phyloP scores from a whole-genome alignment of 2,797 vertebrate genomes.

The Sphenodon punctatus region DNA sequence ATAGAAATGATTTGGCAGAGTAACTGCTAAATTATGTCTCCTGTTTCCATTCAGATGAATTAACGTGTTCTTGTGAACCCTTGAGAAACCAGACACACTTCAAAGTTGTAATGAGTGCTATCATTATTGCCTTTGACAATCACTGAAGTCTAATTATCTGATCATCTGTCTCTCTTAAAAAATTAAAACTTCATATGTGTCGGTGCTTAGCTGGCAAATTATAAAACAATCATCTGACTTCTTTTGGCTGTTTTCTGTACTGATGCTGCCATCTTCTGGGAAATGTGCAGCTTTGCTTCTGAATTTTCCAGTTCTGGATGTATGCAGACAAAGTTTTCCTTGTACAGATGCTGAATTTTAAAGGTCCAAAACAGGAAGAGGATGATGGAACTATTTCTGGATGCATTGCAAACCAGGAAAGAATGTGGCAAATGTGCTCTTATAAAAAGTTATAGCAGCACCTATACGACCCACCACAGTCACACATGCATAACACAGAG shows the following conservation, averaged over 20 bases:
- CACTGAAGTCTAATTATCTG: slow-evolving; percentile 68
- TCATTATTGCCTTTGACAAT: slow-evolving; percentile 71
- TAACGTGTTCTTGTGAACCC: slow-evolving; percentile 53
- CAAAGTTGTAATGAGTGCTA: slow-evolving; percentile 70
- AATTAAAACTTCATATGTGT: slow-evolving; percentile 49
- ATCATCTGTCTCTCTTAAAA: slow-evolving; percentile 45
- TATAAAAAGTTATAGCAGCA: no score
- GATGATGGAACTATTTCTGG: not conserved
- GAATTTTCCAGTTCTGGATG: slow-evolving; percentile 16
- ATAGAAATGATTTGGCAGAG: slow-evolving; percentile 47
- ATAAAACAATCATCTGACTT: slow-evolving; percentile 22
- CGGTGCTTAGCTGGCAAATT: slow-evolving; percentile 45
- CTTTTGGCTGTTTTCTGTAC: slow-evolving; percentile 43
- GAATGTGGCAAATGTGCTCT: not conserved
- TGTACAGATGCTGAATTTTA: not conserved
- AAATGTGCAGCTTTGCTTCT: slow-evolving; percentile 16
- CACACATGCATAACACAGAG: no score
- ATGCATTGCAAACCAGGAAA: not conserved
- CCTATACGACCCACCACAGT: no score
- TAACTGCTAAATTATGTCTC: slow-evolving; percentile 52
- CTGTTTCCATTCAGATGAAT: slow-evolving; percentile 64
- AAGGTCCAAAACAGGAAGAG: not conserved
- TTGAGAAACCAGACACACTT: slow-evolving; percentile 60
- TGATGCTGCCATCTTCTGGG: slow-evolving; percentile 73
- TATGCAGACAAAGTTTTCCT: slow-evolving; percentile 27